Evolutionary conservation across 2,113 vertebrate genomes (phyloP), one percentile per base, ranked within the genome.

Genomic region (Oncorhynchus mykiss): DNA sequence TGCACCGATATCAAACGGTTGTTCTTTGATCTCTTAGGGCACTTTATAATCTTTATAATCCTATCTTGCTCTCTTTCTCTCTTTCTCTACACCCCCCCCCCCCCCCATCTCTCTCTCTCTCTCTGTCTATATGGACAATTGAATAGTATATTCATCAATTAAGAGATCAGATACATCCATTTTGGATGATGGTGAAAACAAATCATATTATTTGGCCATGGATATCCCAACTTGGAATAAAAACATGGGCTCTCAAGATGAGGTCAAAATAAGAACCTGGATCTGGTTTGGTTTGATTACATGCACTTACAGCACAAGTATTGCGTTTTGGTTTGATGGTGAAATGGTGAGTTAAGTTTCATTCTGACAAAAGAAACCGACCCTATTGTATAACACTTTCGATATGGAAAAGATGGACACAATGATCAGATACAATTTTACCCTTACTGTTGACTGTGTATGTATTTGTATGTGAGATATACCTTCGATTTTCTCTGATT

Each of bases 391-490:
- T 29, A 66, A 49, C 48, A 11, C 60, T 48, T 77, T 29, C 70
- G 73, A 24, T 3, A 49, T 72, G 72, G 34, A 18, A 73, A 78
- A 71, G 67, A 8, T 12, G 67, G 73, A 62, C 76, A 62, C 75
- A 67, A 67, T 7, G n/a, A 24, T 22, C 59, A 11, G 24, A 62
- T 62, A 62, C 59, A 1, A 3, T 45, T 24, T 62, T 62, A 12
- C 3, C 24, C 54, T 67, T 72, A 51, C 60, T 29, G 76, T 74
- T 80, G 71, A 79, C 80, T 80, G 82, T 88, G 75, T 82, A 78
- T 72, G 87, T 88, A 82, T 84, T 81, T 87, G 83, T 87, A 85
- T 85, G 85, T 88, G 85, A 82, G 70, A 80, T 83, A 79, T 71
- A 78, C 82, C 80, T 80, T 82, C 74, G 62, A 57, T 77, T 80